These are phyloP conservation scores for Astur gentilis DNA, from an alignment of 2,113 vertebrate genomes.

Conservation along the genomic window DNA sequence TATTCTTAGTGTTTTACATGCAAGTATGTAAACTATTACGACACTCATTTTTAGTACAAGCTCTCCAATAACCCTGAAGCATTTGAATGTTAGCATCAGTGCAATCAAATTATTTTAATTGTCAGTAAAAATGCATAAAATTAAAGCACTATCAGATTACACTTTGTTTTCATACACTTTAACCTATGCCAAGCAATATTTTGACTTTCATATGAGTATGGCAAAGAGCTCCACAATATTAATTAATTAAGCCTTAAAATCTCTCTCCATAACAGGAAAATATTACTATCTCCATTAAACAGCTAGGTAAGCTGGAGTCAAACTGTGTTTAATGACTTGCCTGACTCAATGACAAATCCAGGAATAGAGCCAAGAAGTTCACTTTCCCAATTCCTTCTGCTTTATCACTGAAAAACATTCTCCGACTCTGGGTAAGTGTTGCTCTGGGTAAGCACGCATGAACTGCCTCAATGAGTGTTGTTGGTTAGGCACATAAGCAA, in stretches of 20 bases:
- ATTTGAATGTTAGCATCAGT: background rate
- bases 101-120: constrained; percentile 10
- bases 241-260: constrained; percentile 42
- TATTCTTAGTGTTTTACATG: background rate
- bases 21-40: background rate
- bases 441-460: background rate
- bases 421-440: background rate
- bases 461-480: background rate
- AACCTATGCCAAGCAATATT: constrained; percentile 10
- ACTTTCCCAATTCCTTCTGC: background rate
- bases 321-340: constrained; percentile 7
- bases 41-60: background rate
- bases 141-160: background rate
- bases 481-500: background rate
- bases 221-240: background rate
- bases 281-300: constrained; percentile 39
- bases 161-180: background rate
- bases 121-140: background rate
- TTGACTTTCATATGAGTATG: background rate
- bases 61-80: background rate
- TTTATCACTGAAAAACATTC: constrained; percentile 47
- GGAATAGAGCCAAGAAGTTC: constrained; percentile 40
- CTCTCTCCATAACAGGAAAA: background rate
- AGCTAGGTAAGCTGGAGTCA: constrained; percentile 43
- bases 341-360: constrained; percentile 27